Conservation (phyloP, 2,888 invertebrate species). For the Aphrophora alni region DNA sequence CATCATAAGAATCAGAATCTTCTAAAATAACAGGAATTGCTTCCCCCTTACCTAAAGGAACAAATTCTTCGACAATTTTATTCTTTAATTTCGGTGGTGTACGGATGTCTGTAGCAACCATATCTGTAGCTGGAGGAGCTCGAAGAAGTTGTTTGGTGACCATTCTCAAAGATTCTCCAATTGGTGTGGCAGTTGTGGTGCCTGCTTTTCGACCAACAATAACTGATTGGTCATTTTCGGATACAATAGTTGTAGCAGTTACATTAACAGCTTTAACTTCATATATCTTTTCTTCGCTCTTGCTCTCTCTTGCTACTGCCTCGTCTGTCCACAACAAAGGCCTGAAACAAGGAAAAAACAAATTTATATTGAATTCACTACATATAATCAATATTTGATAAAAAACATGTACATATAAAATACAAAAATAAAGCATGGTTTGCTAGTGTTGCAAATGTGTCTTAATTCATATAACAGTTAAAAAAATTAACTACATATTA, state of each 20-base stretch:
- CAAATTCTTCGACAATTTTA: conserved; percentile 41
- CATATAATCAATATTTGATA: too few relatives aligned
- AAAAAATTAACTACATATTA: too few relatives aligned
- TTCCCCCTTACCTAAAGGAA: conserved; percentile 60
- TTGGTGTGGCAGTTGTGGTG: conserved; percentile 52
- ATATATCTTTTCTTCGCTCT: conserved; percentile 42
- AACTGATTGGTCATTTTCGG: background rate
- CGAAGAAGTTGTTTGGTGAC: conserved; percentile 65
- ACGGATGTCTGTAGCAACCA: conserved; percentile 64
- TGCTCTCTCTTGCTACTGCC: conserved; percentile 44
- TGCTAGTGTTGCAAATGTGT: too few relatives aligned
- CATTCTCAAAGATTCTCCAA: conserved; percentile 65
- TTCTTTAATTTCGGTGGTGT: conserved; percentile 69
- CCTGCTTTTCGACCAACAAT: conserved; percentile 29
- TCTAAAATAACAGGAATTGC: conserved; percentile 71
- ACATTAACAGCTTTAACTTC: conserved; percentile 25
- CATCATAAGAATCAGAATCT: conserved; percentile 56
- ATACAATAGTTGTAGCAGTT: background rate
- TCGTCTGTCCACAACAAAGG: conserved; percentile 31
- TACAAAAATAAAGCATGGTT: too few relatives aligned
- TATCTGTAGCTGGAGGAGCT: conserved; percentile 56
- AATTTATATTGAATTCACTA: background rate
- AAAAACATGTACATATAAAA: too few relatives aligned
- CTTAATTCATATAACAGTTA: too few relatives aligned
- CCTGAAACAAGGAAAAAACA: conserved; percentile 22